A percentile compares a stretch with the other conserved stretches of the same genome.
phyloP scores from a whole-genome alignment of 2,888 invertebrate species.

The Dryocosmus kuriphilus region DNA sequence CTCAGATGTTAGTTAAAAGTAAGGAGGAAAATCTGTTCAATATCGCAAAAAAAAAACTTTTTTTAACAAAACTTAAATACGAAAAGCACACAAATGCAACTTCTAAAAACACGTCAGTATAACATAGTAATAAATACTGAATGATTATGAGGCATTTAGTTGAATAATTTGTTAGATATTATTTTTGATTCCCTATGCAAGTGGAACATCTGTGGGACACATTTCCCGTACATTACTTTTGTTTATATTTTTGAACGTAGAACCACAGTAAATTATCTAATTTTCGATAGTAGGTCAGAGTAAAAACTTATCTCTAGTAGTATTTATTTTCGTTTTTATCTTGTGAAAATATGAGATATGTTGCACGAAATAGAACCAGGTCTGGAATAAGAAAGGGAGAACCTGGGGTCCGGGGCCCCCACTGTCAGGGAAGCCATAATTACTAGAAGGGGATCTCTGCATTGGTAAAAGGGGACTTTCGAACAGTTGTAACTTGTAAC shows the following conservation, averaged over 20 bases:
- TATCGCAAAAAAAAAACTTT: too few species aligned
- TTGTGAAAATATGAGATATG: neutral
- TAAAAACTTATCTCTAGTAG: neutral
- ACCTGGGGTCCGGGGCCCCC: conserved; percentile 38
- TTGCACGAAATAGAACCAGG: conserved; percentile 27
- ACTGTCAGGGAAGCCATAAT: conserved; percentile 33
- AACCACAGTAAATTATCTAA: neutral
- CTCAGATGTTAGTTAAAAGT: too few species aligned
- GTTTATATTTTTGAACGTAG: neutral
- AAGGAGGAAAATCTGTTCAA: too few species aligned
- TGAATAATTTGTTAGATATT: too few species aligned
- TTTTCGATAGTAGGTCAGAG: conserved; percentile 1
- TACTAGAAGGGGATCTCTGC: conserved; percentile 37
- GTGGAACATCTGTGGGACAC: too few species aligned
- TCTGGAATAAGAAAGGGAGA: conserved; percentile 32
- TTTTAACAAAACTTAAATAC: too few species aligned
- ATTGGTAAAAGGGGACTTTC: conserved; percentile 34
- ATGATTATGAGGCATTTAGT: too few species aligned
- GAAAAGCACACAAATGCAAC: too few species aligned
- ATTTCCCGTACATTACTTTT: too few species aligned
- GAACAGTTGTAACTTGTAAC: conserved; percentile 35
- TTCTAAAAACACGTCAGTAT: too few species aligned
- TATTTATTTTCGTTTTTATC: neutral
- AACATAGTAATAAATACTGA: too few species aligned
- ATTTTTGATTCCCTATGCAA: too few species aligned